Evolutionary conservation across 2,113 vertebrate genomes (phyloP).

Genomic region (Upupa epops): DNA sequence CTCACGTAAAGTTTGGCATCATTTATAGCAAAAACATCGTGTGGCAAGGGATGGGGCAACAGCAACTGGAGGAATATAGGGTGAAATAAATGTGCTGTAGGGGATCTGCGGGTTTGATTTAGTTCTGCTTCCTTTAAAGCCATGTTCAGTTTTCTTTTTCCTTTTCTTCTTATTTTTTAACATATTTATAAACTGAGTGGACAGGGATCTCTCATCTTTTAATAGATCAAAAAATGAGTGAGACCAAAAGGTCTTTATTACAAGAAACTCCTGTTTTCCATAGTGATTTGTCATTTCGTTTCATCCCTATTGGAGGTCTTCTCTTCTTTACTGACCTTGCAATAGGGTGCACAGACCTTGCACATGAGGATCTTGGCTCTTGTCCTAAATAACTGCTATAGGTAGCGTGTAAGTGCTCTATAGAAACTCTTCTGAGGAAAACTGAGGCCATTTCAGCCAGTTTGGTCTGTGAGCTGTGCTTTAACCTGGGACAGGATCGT

Average conservation of each 20-base stretch:
- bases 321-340: no score
- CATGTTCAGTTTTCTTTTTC: rapidly evolving
- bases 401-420: neutral
- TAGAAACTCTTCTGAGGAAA: neutral
- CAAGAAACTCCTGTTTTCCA: neutral
- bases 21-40: neutral
- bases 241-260: neutral
- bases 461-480: neutral
- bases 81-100: neutral
- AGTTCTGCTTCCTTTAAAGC: neutral
- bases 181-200: neutral
- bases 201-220: neutral
- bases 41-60: neutral
- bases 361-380: rapidly evolving
- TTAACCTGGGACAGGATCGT: no score
- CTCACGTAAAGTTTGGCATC: neutral
- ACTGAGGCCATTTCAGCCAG: neutral
- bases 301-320: neutral
- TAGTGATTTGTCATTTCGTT: neutral
- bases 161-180: no score
- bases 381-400: neutral
- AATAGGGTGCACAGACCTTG: neutral
- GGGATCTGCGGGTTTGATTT: neutral
- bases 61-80: neutral
- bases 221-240: neutral